Evolutionary conservation across 2,113 vertebrate genomes (phyloP).

Genomic region (Bolborhynchus lineola): DNA sequence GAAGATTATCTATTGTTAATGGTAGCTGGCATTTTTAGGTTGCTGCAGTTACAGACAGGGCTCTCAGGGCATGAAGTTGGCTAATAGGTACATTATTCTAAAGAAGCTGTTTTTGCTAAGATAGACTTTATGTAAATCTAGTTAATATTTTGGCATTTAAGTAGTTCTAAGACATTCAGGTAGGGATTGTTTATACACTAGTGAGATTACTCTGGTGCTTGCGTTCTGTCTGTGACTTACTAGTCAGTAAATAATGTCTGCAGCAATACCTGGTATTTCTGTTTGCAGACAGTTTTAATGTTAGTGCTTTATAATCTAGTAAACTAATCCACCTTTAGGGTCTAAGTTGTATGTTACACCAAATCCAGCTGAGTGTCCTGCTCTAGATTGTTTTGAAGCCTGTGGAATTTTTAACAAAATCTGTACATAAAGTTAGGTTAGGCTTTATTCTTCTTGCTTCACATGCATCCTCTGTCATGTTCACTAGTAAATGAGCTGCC

Average conservation of each 20-base stretch:
- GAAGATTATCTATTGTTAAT: fast-evolving
- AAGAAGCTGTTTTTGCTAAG: not conserved
- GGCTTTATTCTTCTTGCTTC: not conserved
- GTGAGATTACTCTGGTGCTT: not conserved
- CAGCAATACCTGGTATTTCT: not conserved
- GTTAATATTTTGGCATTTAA: not conserved
- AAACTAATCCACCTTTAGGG: not conserved
- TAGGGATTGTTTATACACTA: not conserved
- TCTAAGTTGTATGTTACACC: not conserved
- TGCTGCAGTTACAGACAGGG: not conserved
- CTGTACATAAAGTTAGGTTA: not conserved
- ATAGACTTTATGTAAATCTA: not conserved
- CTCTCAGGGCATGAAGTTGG: not conserved
- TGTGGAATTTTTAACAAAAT: not conserved
- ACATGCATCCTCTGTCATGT: fast-evolving
- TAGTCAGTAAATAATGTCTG: not conserved
- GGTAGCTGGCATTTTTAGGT: not conserved
- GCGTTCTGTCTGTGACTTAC: not conserved
- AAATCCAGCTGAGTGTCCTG: not conserved
- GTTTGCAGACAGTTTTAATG: not conserved
- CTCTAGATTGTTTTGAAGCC: not conserved
- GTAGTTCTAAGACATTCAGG: not conserved
- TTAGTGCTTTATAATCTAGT: not conserved
- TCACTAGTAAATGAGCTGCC: not conserved
- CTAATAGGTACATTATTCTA: not conserved